phyloP scores from a whole-genome alignment of 2,888 invertebrate species.

The Drosophila villosipedis region DNA sequence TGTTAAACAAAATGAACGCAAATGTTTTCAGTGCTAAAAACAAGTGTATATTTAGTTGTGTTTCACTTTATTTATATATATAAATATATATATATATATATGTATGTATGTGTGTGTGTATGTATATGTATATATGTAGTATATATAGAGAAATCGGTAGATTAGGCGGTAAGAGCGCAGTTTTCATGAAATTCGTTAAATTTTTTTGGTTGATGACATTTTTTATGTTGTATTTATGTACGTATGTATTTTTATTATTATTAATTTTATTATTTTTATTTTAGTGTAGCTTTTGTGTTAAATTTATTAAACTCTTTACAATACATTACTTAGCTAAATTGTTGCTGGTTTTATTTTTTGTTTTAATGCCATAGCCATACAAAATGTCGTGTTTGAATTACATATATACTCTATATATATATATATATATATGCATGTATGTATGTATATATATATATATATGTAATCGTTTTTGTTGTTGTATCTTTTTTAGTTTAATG shows the following conservation, averaged over 20 bases:
- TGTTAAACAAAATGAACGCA: slow-evolving; percentile 64
- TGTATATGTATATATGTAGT: slow-evolving; percentile 51
- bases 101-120: slow-evolving; percentile 7
- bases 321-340: slow-evolving; percentile 72
- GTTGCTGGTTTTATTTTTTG: slow-evolving; percentile 39
- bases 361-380: slow-evolving; percentile 69
- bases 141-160: slow-evolving; percentile 63
- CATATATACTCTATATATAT: slow-evolving; percentile 18
- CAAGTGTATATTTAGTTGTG: slow-evolving; percentile 47
- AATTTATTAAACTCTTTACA: slow-evolving; percentile 77
- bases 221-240: slow-evolving; percentile 21
- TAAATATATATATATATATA: neutral
- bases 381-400: slow-evolving; percentile 65
- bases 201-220: slow-evolving; percentile 49
- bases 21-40: slow-evolving; percentile 66
- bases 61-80: slow-evolving; percentile 29
- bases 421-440: slow-evolving; percentile 15
- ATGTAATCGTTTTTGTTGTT: slow-evolving; percentile 34
- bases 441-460: slow-evolving; percentile 25
- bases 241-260: slow-evolving; percentile 14
- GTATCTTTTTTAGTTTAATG: slow-evolving; percentile 79
- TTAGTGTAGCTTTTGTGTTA: slow-evolving; percentile 51
- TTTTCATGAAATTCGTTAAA: slow-evolving; percentile 69
- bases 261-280: slow-evolving; percentile 31
- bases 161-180: slow-evolving; percentile 62